Conservation (phyloP, 1,140 invertebrate genomes). For the Bactericera cockerelli region DNA sequence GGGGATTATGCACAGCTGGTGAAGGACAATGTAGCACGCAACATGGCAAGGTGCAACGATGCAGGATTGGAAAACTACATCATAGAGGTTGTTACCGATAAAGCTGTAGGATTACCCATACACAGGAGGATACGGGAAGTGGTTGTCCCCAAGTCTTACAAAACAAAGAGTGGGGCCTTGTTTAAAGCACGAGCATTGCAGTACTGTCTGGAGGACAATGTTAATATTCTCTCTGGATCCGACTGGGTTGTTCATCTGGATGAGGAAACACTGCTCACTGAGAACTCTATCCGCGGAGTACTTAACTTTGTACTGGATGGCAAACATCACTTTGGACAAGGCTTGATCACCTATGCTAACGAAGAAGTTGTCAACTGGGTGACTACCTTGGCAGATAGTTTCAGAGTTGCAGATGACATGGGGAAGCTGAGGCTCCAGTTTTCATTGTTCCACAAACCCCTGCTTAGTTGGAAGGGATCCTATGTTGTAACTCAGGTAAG, state of each 20-base stretch:
- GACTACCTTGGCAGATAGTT: conserved; percentile 90
- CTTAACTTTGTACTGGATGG: conserved; percentile 92
- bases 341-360: conserved; percentile 94
- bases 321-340: conserved; percentile 92
- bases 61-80: conserved; percentile 91
- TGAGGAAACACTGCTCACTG: conserved; percentile 90
- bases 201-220: conserved; percentile 83
- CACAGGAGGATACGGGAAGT: conserved; percentile 59
- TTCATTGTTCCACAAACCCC: conserved; percentile 80
- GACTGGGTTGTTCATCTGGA: conserved; percentile 98
- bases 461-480: conserved; percentile 96
- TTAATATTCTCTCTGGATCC: conserved; percentile 70
- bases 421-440: conserved; percentile 89
- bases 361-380: conserved; percentile 94
- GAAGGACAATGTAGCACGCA: conserved; percentile 70
- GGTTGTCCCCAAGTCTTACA: conserved; percentile 71
- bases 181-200: conserved; percentile 93
- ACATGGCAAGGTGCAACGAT: conserved; percentile 76
- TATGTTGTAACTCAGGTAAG: conserved; percentile 82
- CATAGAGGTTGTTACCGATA: conserved; percentile 94
- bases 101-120: conserved; percentile 57
- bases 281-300: conserved; percentile 79
- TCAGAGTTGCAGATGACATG: conserved; percentile 93
- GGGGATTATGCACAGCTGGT: conserved; percentile 90
- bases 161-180: conserved; percentile 75